Evolutionary conservation across 2,888 invertebrate species (phyloP).

Genomic region (Spilarctia lutea): DNA sequence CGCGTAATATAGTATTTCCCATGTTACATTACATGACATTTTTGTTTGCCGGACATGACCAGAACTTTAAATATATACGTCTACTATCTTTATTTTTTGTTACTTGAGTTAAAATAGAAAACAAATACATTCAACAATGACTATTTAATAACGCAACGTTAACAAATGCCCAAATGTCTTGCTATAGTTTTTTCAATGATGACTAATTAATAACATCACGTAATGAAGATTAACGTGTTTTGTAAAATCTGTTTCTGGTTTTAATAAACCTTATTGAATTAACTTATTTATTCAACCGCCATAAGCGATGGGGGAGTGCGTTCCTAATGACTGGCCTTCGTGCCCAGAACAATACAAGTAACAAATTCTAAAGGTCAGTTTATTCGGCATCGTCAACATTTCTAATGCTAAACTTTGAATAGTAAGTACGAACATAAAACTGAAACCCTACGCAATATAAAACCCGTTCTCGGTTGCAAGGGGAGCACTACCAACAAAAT

Average conservation of each 20-base stretch:
- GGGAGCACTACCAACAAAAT: slow-evolving; percentile 55
- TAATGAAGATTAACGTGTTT: neutral
- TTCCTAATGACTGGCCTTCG: slow-evolving; percentile 1
- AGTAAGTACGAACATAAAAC: slow-evolving; percentile 27
- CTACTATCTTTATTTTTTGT: neutral
- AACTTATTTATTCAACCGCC: neutral
- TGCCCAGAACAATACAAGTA: slow-evolving; percentile 6
- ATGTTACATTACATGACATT: slow-evolving; percentile 11
- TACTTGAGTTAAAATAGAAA: neutral
- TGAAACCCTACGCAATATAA: slow-evolving; percentile 22
- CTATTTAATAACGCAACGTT: too few relatives aligned
- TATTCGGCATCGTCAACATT: slow-evolving; percentile 20
- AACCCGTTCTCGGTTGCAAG: slow-evolving; percentile 18
- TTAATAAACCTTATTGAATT: neutral
- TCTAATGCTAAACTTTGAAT: slow-evolving; percentile 22
- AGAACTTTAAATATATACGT: neutral
- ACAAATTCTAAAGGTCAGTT: slow-evolving; percentile 15
- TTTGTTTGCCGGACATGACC: neutral
- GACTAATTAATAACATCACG: too few relatives aligned
- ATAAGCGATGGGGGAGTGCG: slow-evolving; percentile 1
- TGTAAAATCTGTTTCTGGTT: neutral
- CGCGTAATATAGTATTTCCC: slow-evolving; percentile 32
- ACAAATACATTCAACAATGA: neutral
- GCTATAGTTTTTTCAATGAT: too few relatives aligned
- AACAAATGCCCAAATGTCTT: too few relatives aligned